These are phyloP conservation scores for Hormiphora californensis DNA, from an alignment of 37 sponge, comb jelly and placozoan species.

Conservation along the genomic window DNA sequence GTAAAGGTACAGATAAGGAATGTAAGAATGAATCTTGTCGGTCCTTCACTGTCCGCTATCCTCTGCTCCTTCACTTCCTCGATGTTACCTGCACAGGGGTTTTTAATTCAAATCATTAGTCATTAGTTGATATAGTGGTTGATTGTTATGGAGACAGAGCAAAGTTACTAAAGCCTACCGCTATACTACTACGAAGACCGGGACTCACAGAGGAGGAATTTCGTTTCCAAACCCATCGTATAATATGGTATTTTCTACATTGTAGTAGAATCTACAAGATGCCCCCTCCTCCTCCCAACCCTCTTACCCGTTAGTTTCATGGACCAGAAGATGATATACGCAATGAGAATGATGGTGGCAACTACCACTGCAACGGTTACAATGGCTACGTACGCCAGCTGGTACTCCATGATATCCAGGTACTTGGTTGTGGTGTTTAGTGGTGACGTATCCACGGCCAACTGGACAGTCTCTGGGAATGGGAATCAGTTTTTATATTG, in stretches of 20 bases:
- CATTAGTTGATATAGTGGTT: no score
- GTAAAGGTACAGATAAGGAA: background rate
- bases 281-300: background rate
- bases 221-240: background rate
- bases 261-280: background rate
- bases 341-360: background rate
- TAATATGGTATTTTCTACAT: background rate
- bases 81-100: background rate
- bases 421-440: background rate
- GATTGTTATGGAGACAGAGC: no score
- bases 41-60: slow-evolving; percentile 14
- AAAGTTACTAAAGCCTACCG: no score
- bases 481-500: no score
- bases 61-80: background rate
- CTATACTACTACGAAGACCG: no score
- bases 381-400: background rate
- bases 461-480: background rate
- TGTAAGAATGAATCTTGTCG: background rate
- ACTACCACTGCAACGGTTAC: background rate
- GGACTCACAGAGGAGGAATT: no score
- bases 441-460: slow-evolving; percentile 14
- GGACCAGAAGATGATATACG: background rate
- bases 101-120: background rate
- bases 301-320: slow-evolving; percentile 20
- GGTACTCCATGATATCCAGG: slow-evolving; percentile 7